Base-by-base conservation (phyloP, 2,888 invertebrate species). In the Nasonia oneida region DNA sequence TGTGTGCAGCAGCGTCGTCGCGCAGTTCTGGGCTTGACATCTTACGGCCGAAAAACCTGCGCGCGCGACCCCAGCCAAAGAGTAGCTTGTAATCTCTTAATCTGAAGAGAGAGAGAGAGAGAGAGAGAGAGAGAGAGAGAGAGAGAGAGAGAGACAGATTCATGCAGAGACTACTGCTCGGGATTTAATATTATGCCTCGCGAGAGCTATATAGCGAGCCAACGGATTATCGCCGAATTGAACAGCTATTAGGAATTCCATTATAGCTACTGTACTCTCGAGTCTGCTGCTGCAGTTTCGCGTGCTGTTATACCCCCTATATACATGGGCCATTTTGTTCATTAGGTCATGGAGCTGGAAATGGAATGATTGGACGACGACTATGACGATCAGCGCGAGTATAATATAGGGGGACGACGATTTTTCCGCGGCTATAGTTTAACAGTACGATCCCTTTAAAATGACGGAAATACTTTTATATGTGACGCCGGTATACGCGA, bases 171-270 rank as follows among this genome's bases (percentile, higher is more conserved):
- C 23, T 14, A 14, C 29, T 29, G 12, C 67, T 5, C 23, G 67
- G 23, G 15, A 67, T 67, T 67, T 67, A 67, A 67, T 67, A 33
- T 67, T 29, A 29, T 29, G 12, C 57, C 57, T 18, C n/a, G n/a
- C 57, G 5, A n/a, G 57, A 53, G 15, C 53, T 18, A 53, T 3
- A 47, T 3, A 47, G 2, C 57, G 18, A 29, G 1, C 8, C 15
- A 73, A 42, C 1, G 15, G 33, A 76, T 76, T 76, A 37, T 76
- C 53, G 29, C 33, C 15, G 57, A 67, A 79, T 23, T 61, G 70
- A 39, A 18, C 50, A 29, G 14, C 70, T 42, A 77, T 83, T 81
- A 79, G 42, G 57, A 81, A 81, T 81, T 73, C 81, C 70, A 70
- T 80, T 37, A 53, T 39, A n/a, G 71, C 71, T 37, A 18, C 37